Base-by-base conservation (phyloP, 1,140 invertebrate genomes). In the Eubasilissa regina region DNA sequence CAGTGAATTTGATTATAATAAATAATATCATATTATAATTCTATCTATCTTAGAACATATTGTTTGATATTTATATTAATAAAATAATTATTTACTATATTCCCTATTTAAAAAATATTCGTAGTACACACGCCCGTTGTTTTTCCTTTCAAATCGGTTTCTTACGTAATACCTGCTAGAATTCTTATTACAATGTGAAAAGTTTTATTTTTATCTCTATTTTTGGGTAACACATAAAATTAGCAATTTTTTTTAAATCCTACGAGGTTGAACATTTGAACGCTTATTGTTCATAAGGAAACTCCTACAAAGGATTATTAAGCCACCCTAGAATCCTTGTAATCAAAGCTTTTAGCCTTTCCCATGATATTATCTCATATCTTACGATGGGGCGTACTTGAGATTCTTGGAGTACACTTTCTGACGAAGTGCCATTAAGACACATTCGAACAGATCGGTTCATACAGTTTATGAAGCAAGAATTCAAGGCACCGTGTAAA, bases 401-500 rank as follows among this genome's bases (percentile, higher is more conserved):
- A 15, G n/a, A 12, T 51, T 1, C 11, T 13, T 51, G 48, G 48
- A 51, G 48, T 8, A 13, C 48, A 15, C 48, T 51, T 35, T 15
- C 48, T 51, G 48, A 51, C 48, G n/a, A 51, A 51, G 48, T 51
- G 48, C n/a, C 48, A 51, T 51, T 51, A 51, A 15, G 48, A 51
- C 48, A 13, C 48, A 51, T 51, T 51, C 48, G 48, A 4, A 51
- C 11, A 51, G 48, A 4, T 51, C n/a, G 48, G 48, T 51, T 51
- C 3, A 51, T 51, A 13, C n/a, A 51, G 48, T 3, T 0, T 35
- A 35, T 3, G 1, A 35, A 35, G 6, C 25, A 35, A 35, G 6
- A 35, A 35, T 35, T 35, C n/a, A 35, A 35, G 25, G 25, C 25
- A 35, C 25, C 25, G 6, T 6, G 25, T 35, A 35, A 35, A 35